Percentiles rank a stretch among this genome's conserved stretches.
These are phyloP conservation scores for Cuniculus paca DNA, from an alignment of 2,797 vertebrate species.

Conservation along the genomic window DNA sequence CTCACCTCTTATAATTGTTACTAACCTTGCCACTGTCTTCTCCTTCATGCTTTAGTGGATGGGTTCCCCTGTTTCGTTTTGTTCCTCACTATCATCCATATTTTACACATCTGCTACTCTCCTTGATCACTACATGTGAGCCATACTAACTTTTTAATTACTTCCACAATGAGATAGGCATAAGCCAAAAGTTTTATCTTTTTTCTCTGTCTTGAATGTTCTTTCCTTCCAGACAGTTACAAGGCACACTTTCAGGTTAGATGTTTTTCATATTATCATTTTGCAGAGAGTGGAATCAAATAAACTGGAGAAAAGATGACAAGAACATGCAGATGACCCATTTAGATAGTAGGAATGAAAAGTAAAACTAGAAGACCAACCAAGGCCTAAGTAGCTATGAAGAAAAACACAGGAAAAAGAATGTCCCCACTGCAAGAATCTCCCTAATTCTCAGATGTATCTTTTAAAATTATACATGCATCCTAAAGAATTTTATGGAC, in stretches of 20 bases:
- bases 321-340: not conserved
- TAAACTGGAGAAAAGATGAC: not conserved
- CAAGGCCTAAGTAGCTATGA: not conserved
- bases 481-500: not conserved
- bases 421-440: not conserved
- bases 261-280: not conserved
- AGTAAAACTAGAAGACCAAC: slow-evolving; percentile 13
- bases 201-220: not conserved
- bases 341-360: not conserved
- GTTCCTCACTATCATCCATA: not conserved
- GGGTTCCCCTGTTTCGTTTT: not conserved
- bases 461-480: not conserved
- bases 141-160: not conserved
- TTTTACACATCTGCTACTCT: not conserved
- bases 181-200: not conserved
- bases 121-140: not conserved
- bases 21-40: not conserved
- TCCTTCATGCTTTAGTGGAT: not conserved
- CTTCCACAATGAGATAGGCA: not conserved
- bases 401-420: not conserved
- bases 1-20: not conserved
- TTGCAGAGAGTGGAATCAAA: not conserved
- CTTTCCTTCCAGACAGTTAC: not conserved
- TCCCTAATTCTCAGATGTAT: not conserved
- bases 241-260: not conserved